Base-by-base conservation (phyloP, 2,888 invertebrate genomes). In the Nemoura dubitans region DNA sequence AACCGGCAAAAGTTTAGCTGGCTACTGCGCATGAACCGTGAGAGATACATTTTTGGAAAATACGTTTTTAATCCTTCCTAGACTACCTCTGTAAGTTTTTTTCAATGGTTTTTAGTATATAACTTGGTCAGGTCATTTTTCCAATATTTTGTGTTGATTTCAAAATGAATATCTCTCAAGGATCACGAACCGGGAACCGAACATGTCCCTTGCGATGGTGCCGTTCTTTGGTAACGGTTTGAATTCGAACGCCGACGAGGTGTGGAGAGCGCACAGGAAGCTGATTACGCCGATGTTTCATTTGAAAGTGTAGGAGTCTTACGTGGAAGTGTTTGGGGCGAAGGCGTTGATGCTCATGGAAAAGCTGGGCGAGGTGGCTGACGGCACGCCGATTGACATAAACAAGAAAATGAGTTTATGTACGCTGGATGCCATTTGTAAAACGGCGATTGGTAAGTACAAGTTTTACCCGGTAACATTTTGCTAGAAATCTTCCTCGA, bases 271-370 rank as follows among this genome's bases (percentile, higher is more conserved):
- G 7, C 76, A 76, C 28, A 76, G 85, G 59, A 77, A 25, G 5
- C 29, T 85, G 27, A 76, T 85, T 10, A 29, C 85, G 27, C 85
- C 85, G 0, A 77, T 76, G 10, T 59, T 85, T n/a, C 27, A n/a
- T 80, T n/a, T 80, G 1, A 80, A 80, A 28, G 28, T 80, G 14
- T 80, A n/a, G 27, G 80, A 80, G 80, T 25, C 27, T 80, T 80
- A 26, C 25, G 28, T 80, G 10, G 80, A 80, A 27, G 27, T 80
- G 10, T 80, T 80, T 80, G 80, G 80, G 26, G 28, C 27, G 27
- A 80, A 80, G 27, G 26, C 80, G 27, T 3, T n/a, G 80, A 80
- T 80, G 10, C 25, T 80, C n/a, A 80, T 80, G 80, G 28, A 80
- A 26, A 80, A 80, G 25, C 26, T 80, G 27, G 36, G 10, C 10